Evolutionary conservation across 1,140 invertebrate species (phyloP).

Genomic region (Augochlora pura): DNA sequence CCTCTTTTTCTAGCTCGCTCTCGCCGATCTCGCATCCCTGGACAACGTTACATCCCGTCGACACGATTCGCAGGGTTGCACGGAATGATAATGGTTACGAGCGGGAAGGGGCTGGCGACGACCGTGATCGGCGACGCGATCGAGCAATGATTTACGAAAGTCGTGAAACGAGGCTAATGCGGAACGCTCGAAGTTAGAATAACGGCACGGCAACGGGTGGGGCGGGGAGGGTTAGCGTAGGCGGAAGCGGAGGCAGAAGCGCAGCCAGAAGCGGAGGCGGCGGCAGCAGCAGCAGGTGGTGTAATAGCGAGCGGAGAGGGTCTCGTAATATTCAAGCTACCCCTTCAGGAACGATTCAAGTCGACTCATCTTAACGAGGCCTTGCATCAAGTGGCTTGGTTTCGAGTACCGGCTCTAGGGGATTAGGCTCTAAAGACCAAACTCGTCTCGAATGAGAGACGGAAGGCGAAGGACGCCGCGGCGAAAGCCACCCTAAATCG

Average conservation of each 20-base stretch:
- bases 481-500: constrained; percentile 55
- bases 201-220: constrained; percentile 40
- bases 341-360: constrained; percentile 41
- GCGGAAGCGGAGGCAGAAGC: constrained; percentile 40
- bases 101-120: neutral
- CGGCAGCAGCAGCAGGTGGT: constrained; percentile 51
- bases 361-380: constrained; percentile 51
- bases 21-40: too few species aligned
- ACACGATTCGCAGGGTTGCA: too few species aligned
- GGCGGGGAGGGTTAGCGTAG: constrained; percentile 43
- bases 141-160: neutral
- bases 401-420: constrained; percentile 53
- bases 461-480: constrained; percentile 5
- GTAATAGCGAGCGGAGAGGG: constrained; percentile 41
- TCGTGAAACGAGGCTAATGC: constrained; percentile 11
- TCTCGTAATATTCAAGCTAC: constrained; percentile 53
- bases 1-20: too few species aligned
- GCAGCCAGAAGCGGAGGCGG: neutral
- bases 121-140: neutral
- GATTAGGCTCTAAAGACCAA: constrained; percentile 64
- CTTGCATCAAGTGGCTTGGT: constrained; percentile 57
- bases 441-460: constrained; percentile 47
- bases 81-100: too few species aligned
- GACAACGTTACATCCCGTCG: too few species aligned
- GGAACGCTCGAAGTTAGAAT: constrained; percentile 35